phyloP scores from a whole-genome alignment of 2,797 vertebrate genomes.

The Discoglossus pictus region DNA sequence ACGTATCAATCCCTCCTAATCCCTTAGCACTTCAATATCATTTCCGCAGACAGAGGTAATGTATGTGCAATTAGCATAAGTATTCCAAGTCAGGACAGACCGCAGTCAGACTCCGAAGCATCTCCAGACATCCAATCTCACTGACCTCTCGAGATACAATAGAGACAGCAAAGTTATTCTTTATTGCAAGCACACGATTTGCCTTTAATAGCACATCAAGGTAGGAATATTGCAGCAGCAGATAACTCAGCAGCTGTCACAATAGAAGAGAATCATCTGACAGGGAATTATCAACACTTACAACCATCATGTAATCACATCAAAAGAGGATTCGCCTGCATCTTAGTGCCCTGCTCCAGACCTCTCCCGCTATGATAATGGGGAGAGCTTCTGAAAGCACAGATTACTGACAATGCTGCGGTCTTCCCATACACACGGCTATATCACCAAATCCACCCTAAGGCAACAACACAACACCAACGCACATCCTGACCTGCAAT shows the following conservation, averaged over 20 bases:
- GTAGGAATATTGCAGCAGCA: constrained; percentile 16
- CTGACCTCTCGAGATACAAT: constrained; percentile 1
- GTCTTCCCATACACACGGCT: constrained; percentile 11
- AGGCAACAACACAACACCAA: constrained; percentile 13
- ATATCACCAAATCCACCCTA: constrained; percentile 12
- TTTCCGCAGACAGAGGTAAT: neutral
- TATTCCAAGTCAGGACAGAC: neutral
- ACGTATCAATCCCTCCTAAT: constrained; percentile 1
- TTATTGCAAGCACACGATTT: neutral
- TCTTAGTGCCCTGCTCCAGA: constrained; percentile 16
- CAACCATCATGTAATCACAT: constrained; percentile 34
- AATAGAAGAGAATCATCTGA: constrained; percentile 33
- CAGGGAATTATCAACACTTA: constrained; percentile 30
- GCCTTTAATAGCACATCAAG: constrained; percentile 22
- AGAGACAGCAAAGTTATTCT: neutral
- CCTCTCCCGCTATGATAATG: constrained; percentile 19
- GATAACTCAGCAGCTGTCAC: constrained; percentile 30
- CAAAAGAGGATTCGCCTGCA: constrained; percentile 15
- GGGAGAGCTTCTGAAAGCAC: constrained; percentile 12
- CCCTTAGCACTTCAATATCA: neutral
- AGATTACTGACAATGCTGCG: constrained; percentile 13
- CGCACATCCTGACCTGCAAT: neutral
- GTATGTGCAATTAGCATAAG: constrained; percentile 1
- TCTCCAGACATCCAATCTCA: constrained; percentile 3
- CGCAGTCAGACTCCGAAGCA: neutral